Percentiles rank a stretch among this genome's conserved stretches.
phyloP scores from a whole-genome alignment of 2,888 invertebrate genomes.

The Nebria salina region DNA sequence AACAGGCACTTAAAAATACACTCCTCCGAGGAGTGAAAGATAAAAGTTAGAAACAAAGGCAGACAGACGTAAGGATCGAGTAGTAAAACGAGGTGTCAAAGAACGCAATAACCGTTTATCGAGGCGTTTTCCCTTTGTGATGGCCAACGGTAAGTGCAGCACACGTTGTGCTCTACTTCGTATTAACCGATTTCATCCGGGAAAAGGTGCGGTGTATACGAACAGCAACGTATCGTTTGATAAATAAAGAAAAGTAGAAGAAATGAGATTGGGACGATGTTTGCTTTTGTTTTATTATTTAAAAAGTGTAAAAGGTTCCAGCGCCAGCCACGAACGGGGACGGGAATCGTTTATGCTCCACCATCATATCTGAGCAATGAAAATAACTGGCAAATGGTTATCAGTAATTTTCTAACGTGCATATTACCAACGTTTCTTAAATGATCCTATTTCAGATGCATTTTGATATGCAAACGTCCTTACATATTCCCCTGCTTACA shows the following conservation, averaged over 20 bases:
- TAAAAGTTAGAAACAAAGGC: not conserved
- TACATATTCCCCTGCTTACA: too few relatives aligned
- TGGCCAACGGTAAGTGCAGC: not conserved
- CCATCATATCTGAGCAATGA: not conserved
- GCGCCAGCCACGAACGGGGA: not conserved
- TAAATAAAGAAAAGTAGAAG: not conserved
- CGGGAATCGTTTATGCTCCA: not conserved
- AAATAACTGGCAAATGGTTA: not conserved
- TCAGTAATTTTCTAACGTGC: too few relatives aligned
- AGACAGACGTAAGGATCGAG: not conserved
- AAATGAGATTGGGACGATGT: not conserved
- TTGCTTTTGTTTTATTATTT: not conserved
- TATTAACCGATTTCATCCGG: not conserved
- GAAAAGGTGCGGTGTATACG: not conserved
- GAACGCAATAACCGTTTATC: not conserved
- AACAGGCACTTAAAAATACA: too few relatives aligned
- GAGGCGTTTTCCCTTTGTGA: not conserved
- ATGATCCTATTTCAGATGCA: not conserved
- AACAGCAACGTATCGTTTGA: not conserved
- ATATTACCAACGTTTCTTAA: not conserved
- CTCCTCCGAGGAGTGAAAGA: not conserved
- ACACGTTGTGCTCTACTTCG: not conserved
- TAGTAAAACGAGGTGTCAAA: not conserved
- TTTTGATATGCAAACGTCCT: not conserved
- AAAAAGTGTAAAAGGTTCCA: not conserved